These are phyloP conservation scores for Protonemura montana DNA, from an alignment of 2,888 invertebrate species.

Conservation along the genomic window DNA sequence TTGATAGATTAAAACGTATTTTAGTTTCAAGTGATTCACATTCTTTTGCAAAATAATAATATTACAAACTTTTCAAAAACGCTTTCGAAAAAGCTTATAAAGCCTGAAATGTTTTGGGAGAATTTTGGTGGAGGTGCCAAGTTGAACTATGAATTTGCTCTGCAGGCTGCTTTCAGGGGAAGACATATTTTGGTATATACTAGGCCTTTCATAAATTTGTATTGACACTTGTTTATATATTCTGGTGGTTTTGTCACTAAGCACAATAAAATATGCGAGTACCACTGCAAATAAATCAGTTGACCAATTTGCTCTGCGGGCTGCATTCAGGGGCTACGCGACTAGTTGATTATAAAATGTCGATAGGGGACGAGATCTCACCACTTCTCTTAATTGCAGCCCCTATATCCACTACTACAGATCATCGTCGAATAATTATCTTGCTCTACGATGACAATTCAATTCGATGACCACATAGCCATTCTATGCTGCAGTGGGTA, in stretches of 20 bases:
- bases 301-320: not conserved
- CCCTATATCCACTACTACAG: not conserved
- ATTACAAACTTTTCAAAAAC: not conserved
- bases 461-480: no score
- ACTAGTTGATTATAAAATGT: not conserved
- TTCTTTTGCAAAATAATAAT: not conserved
- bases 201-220: not conserved
- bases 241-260: no score
- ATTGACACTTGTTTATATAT: no score
- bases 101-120: not conserved
- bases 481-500: not conserved
- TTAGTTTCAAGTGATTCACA: no score
- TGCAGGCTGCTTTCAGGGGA: not conserved
- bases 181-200: not conserved
- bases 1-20: no score
- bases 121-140: constrained; percentile 7
- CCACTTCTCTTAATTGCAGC: not conserved
- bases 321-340: not conserved
- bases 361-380: not conserved
- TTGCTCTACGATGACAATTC: no score
- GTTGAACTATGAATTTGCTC: not conserved
- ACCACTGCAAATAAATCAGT: not conserved
- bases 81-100: not conserved
- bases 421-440: not conserved
- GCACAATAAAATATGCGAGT: no score